Base-by-base conservation (phyloP, 2,797 vertebrate species). In the Schizopygopsis malacanthus region DNA sequence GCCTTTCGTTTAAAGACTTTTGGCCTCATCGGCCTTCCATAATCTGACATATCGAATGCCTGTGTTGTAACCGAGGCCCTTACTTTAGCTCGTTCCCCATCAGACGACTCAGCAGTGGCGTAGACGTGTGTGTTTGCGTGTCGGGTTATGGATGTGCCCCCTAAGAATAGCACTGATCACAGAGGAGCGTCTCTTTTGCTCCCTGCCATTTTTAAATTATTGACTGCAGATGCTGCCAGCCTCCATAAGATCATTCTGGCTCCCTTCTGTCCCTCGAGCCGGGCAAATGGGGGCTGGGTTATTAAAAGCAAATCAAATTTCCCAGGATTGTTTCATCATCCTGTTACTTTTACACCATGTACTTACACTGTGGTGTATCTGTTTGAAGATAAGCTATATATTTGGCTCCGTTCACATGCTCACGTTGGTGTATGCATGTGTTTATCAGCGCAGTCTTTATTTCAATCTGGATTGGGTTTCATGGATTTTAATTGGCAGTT, bases 281-380 rank as follows among this genome's bases (percentile, higher is more conserved):
- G 95, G 93, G 93, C 93, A 94, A 95, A 96, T 95, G 94, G 93
- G 91, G 94, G 90, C 77, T 93, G 92, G 93, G 95, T 96, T 96
- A 96, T 96, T 95, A 95, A 92, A 95, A 92, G 92, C 91, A 96
- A 96, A 96, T 96, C 93, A 95, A 93, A 96, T 96, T 95, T 96
- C 94, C 94, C 93, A 93, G 94, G 95, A 95, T 93, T 92, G 85
- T 94, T 93, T 94, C 91, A 93, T 94, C 92, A 92, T 90, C 90
- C 83, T 92, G 91, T 93, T 91, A 90, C 83, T 71, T 87, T 61
- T 79, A 61, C 65, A 47, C 43, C 83, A 84, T 76, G 65, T 80
- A 83, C 39, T 81, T 73, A 81, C 56, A 87, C n/a, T 76, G 83
- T 11, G 22, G 33, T 16, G 37, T 52, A 41, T 63, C 47, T 83